Evolutionary conservation across 2,113 vertebrate genomes (phyloP).

Genomic region (Hylia prasina): DNA sequence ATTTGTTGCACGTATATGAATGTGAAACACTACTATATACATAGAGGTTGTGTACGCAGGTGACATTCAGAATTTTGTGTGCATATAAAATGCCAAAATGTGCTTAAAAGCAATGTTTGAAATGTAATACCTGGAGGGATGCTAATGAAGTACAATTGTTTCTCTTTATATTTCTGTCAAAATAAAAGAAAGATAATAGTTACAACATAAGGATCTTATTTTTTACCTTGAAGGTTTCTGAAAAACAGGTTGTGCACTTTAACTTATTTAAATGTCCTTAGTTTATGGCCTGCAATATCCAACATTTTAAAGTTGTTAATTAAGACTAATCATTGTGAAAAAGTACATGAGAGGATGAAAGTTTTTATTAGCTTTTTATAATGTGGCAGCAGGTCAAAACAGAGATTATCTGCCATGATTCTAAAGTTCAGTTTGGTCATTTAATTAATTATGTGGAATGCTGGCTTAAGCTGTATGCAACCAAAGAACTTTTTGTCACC

Average conservation of each 20-base stretch:
- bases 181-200: not conserved
- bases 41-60: fast-evolving
- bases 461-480: not conserved
- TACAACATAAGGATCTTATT: not conserved
- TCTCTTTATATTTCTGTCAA: not conserved
- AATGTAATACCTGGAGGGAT: not conserved
- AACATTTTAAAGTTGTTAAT: slow-evolving; percentile 24
- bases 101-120: not conserved
- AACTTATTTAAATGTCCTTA: slow-evolving; percentile 17
- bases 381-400: slow-evolving; percentile 20
- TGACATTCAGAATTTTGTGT: not conserved
- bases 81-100: not conserved
- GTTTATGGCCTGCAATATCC: slow-evolving; percentile 1
- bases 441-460: not conserved
- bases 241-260: not conserved
- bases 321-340: not conserved
- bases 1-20: not conserved
- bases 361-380: slow-evolving; percentile 35
- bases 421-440: not conserved
- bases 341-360: not conserved
- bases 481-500: not conserved
- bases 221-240: not conserved
- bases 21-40: not conserved
- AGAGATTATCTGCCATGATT: not conserved
- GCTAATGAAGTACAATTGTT: not conserved